A percentile compares a stretch with the other conserved stretches of the same genome.
These are phyloP conservation scores for Columba guinea DNA, from an alignment of 2,797 vertebrate genomes.

Conservation along the genomic window DNA sequence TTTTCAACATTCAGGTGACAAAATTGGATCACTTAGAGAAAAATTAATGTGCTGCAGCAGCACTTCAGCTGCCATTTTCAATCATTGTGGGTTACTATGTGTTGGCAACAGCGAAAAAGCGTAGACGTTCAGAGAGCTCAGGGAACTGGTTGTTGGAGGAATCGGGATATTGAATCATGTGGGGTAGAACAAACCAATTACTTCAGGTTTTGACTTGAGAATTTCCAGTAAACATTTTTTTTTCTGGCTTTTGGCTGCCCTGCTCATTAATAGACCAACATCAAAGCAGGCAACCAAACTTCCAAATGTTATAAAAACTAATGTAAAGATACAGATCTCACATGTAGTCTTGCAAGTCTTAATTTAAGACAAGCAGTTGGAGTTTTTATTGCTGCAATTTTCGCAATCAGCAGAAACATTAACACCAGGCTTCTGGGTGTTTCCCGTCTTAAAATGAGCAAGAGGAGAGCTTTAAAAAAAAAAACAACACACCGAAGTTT, in stretches of 20 bases:
- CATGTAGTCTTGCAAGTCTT: conserved; percentile 73
- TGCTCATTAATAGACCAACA: conserved; percentile 76
- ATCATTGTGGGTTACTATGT: conserved; percentile 83
- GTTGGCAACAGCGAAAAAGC: conserved; percentile 79
- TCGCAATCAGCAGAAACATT: conserved; percentile 88
- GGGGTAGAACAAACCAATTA: conserved; percentile 76
- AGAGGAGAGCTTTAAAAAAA: conserved; percentile 76
- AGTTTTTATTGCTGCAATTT: conserved; percentile 88
- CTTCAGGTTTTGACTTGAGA: conserved; percentile 80
- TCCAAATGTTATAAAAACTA: conserved; percentile 75
- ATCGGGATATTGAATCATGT: conserved; percentile 72
- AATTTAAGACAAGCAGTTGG: conserved; percentile 79
- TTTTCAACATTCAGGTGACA: conserved; percentile 66
- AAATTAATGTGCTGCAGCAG: conserved; percentile 75
- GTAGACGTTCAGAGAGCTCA: conserved; percentile 70
- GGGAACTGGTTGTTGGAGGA: conserved; percentile 69
- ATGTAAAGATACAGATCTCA: conserved; percentile 74
- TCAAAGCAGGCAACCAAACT: conserved; percentile 77
- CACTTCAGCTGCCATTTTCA: conserved; percentile 89
- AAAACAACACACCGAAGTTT: conserved; percentile 69
- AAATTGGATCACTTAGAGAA: conserved; percentile 76
- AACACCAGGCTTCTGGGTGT: conserved; percentile 82
- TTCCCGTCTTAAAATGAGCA: conserved; percentile 78
- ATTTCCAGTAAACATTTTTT: conserved; percentile 79
- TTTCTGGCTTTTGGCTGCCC: conserved; percentile 70